Conservation (phyloP, 2,113 vertebrate genomes). For the Corythaixoides concolor region DNA sequence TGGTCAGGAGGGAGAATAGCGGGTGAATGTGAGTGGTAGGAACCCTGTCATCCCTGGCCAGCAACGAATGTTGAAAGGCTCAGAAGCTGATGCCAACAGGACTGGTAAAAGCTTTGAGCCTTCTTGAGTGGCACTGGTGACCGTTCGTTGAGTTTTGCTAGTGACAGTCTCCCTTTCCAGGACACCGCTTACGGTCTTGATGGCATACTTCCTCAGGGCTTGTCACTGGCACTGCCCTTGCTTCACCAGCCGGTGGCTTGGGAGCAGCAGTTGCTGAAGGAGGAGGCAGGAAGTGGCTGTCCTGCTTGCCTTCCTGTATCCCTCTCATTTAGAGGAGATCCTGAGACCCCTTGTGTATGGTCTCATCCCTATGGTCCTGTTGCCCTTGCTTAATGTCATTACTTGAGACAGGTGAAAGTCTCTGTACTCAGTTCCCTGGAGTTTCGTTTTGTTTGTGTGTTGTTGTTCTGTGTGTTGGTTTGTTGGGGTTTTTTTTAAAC, state of each 20-base stretch:
- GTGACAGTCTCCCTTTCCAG: background rate
- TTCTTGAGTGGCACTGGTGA: background rate
- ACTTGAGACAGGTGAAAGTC: background rate
- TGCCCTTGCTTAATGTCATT: background rate
- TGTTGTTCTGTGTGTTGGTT: no score
- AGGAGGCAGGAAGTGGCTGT: background rate
- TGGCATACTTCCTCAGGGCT: background rate
- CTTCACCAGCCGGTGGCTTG: rapidly evolving
- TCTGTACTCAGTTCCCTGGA: background rate
- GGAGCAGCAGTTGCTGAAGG: background rate
- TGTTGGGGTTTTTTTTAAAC: no score
- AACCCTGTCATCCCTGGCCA: background rate
- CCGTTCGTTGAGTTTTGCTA: rapidly evolving
- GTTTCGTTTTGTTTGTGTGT: background rate
- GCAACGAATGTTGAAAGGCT: background rate
- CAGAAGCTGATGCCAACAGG: background rate
- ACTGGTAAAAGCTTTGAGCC: background rate
- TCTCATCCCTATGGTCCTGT: background rate
- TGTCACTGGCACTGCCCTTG: background rate
- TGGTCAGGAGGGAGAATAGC: background rate
- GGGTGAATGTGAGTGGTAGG: background rate
- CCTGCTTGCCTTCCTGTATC: background rate
- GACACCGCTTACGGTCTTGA: background rate
- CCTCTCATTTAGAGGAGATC: no score
- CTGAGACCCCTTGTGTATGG: background rate